These are phyloP conservation scores for Listronotus oregonensis DNA, from an alignment of 1,140 invertebrate species.

Conservation along the genomic window DNA sequence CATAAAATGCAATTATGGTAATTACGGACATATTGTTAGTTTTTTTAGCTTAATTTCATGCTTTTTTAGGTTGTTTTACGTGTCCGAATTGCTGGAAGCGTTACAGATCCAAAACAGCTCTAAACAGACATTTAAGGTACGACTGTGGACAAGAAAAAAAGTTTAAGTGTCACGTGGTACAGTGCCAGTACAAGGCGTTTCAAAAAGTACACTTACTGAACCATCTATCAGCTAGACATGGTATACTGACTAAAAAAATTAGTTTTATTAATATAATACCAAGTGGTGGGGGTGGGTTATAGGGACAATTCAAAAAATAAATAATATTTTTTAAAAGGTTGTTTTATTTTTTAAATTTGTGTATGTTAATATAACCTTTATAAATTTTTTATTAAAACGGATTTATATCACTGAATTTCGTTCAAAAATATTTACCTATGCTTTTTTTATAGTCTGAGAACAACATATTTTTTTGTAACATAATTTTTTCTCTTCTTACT, in stretches of 20 bases:
- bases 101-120: constrained; percentile 38
- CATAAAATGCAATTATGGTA: too few relatives aligned
- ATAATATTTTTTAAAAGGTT: too few relatives aligned
- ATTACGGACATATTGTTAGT: too few relatives aligned
- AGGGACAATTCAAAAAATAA: neutral
- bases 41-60: neutral
- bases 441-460: too few relatives aligned
- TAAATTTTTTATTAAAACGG: too few relatives aligned
- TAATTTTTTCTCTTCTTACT: too few relatives aligned
- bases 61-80: constrained; percentile 26
- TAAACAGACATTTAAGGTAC: constrained; percentile 56
- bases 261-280: too few relatives aligned
- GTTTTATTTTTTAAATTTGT: too few relatives aligned
- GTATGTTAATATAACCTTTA: too few relatives aligned
- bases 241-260: neutral
- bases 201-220: constrained; percentile 49
- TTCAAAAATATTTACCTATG: too few relatives aligned
- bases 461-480: too few relatives aligned
- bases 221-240: constrained; percentile 22
- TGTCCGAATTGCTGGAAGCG: constrained; percentile 32
- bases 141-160: constrained; percentile 61
- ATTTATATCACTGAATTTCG: too few relatives aligned
- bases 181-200: constrained; percentile 55
- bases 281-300: neutral
- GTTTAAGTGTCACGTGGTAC: constrained; percentile 46